Conservation (phyloP, 2,888 invertebrate species). For the Neuroscelio doddi region DNA sequence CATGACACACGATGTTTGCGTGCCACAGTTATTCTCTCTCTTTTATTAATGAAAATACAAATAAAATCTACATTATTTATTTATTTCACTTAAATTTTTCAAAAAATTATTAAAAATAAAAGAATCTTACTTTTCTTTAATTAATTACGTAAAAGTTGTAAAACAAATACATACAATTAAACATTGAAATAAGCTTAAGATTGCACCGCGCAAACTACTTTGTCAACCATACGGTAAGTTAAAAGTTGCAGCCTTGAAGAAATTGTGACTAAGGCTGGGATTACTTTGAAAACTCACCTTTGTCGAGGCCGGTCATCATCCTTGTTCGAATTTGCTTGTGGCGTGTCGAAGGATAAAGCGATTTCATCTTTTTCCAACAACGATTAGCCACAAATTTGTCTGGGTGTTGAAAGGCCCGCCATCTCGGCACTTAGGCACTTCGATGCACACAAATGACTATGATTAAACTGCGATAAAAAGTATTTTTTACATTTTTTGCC, state of each 20-base stretch:
- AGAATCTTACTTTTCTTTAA: no score
- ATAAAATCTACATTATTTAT: no score
- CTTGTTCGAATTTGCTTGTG: slow-evolving; percentile 24
- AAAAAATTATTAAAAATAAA: no score
- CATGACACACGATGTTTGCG: no score
- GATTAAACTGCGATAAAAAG: slow-evolving; percentile 32
- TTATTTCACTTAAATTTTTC: no score
- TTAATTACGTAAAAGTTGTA: no score
- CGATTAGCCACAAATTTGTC: slow-evolving; percentile 39
- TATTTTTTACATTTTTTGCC: slow-evolving; percentile 10
- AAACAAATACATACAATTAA: no score
- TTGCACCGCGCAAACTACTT: no score
- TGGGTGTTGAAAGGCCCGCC: slow-evolving; percentile 20
- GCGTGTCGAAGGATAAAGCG: slow-evolving; percentile 33
- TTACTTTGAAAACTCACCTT: background rate
- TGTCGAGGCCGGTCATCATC: slow-evolving; percentile 22
- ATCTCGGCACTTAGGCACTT: slow-evolving; percentile 14
- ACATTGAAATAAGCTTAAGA: no score
- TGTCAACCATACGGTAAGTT: no score
- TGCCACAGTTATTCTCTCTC: no score
- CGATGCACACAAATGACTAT: slow-evolving; percentile 24
- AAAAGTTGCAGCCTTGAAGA: slow-evolving; percentile 3
- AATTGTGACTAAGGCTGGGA: slow-evolving; percentile 4
- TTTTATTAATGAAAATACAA: no score
- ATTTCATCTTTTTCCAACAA: slow-evolving; percentile 21